Evolutionary conservation across 92 coral and sea anemone species (phyloP).

Genomic region (Phenganax stokvisi): DNA sequence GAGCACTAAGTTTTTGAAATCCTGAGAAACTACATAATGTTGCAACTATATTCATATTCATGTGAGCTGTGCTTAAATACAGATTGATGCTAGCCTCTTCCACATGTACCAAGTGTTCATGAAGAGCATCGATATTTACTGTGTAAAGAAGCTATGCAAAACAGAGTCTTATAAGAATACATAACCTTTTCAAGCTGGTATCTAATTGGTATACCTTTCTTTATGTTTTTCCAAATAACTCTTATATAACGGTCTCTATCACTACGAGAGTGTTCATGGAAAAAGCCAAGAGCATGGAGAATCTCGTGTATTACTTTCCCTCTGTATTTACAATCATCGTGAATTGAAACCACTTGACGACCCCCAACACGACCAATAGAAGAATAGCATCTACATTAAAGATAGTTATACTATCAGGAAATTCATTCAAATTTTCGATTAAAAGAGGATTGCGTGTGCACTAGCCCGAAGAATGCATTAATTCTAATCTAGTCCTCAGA

Average conservation of each 20-base stretch:
- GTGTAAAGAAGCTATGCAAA: background rate
- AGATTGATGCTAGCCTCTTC: background rate
- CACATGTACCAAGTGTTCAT: background rate
- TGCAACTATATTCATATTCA: background rate
- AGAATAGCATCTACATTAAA: slow-evolving; percentile 55
- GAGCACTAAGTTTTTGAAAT: background rate
- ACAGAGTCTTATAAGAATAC: background rate
- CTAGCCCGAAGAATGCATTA: too few relatives aligned
- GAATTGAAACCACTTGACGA: slow-evolving; percentile 65
- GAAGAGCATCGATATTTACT: too few relatives aligned
- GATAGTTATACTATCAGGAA: background rate
- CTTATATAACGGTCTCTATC: slow-evolving; percentile 71
- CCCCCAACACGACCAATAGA: slow-evolving; percentile 76
- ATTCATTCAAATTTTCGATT: background rate
- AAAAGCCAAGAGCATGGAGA: slow-evolving; percentile 85
- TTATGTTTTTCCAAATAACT: slow-evolving; percentile 78
- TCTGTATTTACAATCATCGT: slow-evolving; percentile 69
- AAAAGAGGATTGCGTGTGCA: background rate
- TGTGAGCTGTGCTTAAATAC: too few relatives aligned
- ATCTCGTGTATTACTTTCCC: slow-evolving; percentile 83
- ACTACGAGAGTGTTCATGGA: slow-evolving; percentile 83
- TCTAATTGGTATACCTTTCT: slow-evolving; percentile 47
- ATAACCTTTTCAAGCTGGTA: background rate
- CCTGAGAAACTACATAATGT: background rate
- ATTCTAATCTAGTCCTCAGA: too few relatives aligned